Base-by-base conservation (phyloP, 2,113 vertebrate species). In the Nerophis ophidion region DNA sequence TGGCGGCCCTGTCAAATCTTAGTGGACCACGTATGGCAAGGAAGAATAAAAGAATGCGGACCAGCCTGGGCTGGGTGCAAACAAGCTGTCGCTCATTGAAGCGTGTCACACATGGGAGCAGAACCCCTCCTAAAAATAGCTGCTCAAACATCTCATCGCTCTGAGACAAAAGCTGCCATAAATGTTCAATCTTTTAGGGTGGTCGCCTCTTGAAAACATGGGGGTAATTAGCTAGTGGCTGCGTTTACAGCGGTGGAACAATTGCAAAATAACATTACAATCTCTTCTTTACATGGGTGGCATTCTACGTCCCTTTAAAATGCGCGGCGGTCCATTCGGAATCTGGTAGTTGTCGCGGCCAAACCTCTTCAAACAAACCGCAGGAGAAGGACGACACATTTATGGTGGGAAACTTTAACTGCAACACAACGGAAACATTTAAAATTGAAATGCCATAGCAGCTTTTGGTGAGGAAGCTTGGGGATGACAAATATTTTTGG, bases 1-100 rank as follows among this genome's bases (percentile, higher is more conserved):
- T 15, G 57, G 70, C 80, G 82, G 77, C 66, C 50, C 57, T 66
- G 74, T 79, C 71, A 74, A 70, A 72, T 76, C 62, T 55, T 64
- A 68, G 48, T 48, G 45, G 65, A 80, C 66, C 59, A 8, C 36
- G 16, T 54, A 54, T 44, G 8, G 48, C 51, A 26, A 58, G 46
- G 33, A 52, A 47, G 16, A 45, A 4, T n/a, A 48, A 53, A 56
- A 40, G 36, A 56, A 56, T 19, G 54, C n/a, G 11, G 1, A 11
- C 11, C 36, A 4, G 54, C 15, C 52, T 55, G 34, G 40, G 16
- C 38, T 45, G n/a, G 38, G 48, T 50, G 53, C 48, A 26, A 64
- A 1, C 8, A 45, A 19, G 36, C 44, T 15, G 59, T 40, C 26
- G 26, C 40, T 59, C 50, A 17, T 19, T 8, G 15, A 49, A 66